Base-by-base conservation (phyloP, 2,797 vertebrate genomes). In the Eurystomus glaucurus region DNA sequence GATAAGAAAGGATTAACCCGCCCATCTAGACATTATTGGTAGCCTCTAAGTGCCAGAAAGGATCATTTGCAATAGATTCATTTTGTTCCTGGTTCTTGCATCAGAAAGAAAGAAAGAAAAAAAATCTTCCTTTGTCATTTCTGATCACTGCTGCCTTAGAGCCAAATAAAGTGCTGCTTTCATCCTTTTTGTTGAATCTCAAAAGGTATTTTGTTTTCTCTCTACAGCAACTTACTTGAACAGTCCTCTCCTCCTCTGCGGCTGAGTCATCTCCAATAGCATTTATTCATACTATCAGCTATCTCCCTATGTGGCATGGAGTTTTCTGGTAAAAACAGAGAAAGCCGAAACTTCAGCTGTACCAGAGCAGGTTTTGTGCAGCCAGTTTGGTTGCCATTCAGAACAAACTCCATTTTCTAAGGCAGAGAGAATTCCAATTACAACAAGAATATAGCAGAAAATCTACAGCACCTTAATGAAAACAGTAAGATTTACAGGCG, bases 221-320 rank as follows among this genome's bases (percentile, higher is more conserved):
- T n/a, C 51, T 22, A 4, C 52, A 35, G 46, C 41, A 75, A 74
- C 54, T 37, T 41, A 9, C 48, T 77, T 20, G 62, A 62, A 51
- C 88, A 46, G 41, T 4, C 23, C 76, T 86, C 26, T 22, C 46
- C 85, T 91, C 84, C 92, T 74, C 88, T 95, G 92, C 83, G 88
- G 88, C 86, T 93, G 88, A 93, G 43, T 96, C 93, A 94, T 76
- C 90, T 61, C 37, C 80, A 78, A 70, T 31, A 35, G 55, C 62
- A 66, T 94, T 91, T 85, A 17, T 76, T 20, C 0, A 0, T 17
- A 41, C 25, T 51, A 35, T 50, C 80, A 39, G 50, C 80, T 61
- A 13, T 14, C 23, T 76, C 68, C 28, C 33, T 50, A 0, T 15
- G 57, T 21, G 21, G 14, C 11, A 46, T 8, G 43, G 45, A 76